Evolutionary conservation across 2,113 vertebrate genomes (phyloP), one percentile per base, ranked within the genome.

Genomic region (Cebidichthys violaceus): DNA sequence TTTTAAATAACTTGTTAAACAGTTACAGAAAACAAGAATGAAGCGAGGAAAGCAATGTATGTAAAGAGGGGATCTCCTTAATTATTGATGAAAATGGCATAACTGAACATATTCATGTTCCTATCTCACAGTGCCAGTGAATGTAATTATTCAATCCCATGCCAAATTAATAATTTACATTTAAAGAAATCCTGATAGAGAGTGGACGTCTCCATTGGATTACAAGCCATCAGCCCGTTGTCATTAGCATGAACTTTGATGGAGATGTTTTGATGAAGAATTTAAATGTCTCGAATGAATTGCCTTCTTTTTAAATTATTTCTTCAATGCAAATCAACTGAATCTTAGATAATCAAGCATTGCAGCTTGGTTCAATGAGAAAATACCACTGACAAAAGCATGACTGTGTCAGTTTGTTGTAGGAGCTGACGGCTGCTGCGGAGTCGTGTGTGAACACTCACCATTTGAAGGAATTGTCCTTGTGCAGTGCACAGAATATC

Each of bases 391-490:
- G 52, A 81, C 84, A 82, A 35, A 18, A 72, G 37, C 61, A 17
- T 77, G 13, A 70, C 35, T 88, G 57, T 79, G 86, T 90, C 86
- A 99, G 98, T 97, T 99, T 88, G 96, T 99, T 50, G 90, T 99
- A 91, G 97, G 97, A 90, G 94, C 94, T 71, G 98, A 98, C 0
- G 98, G 98, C 50, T 95, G 96, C 86, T 99, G 97, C 0, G 98
- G 98, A 4, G 95, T 98, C 0, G 96, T 99, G 29, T 99, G 97
- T 4, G 98, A 99, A 78, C 98, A 99, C 77, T 99, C 98, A 0
- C 94, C 98, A 0, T 99, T 99, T 0, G 98, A 99, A 9, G 98
- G 98, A 84, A 99, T 99, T 4, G 95, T 99, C 18, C 94, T 99
- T n/a, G 97, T 99, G 75, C 97, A 99, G 86, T 99, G 97, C 90